Conservation (phyloP, 2,888 invertebrate species). For the Pyrgus malvae region DNA sequence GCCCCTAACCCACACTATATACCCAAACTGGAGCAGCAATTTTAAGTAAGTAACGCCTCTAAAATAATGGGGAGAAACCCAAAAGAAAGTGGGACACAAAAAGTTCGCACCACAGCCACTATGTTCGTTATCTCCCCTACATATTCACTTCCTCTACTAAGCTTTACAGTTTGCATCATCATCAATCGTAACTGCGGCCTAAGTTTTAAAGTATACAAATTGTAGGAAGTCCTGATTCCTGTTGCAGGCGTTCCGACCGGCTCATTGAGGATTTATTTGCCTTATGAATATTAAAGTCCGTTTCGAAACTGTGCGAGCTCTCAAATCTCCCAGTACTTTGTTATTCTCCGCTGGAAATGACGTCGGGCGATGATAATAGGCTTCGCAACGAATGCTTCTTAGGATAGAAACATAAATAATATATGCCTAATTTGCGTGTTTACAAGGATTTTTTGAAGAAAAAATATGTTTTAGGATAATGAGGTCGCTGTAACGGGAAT, state of each 20-base stretch:
- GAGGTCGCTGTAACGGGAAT: too few relatives aligned
- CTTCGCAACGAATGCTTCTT: slow-evolving; percentile 47
- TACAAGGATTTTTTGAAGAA: not conserved
- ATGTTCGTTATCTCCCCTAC: too few relatives aligned
- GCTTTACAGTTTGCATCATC: too few relatives aligned
- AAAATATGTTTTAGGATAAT: too few relatives aligned
- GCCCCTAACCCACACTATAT: too few relatives aligned
- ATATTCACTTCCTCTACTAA: too few relatives aligned
- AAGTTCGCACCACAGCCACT: too few relatives aligned
- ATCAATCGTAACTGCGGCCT: not conserved
- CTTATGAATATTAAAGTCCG: slow-evolving; percentile 62
- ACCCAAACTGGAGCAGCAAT: too few relatives aligned
- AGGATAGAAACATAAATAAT: slow-evolving; percentile 27
- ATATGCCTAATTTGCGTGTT: slow-evolving; percentile 7
- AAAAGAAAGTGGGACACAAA: too few relatives aligned
- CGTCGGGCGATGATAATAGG: slow-evolving; percentile 49
- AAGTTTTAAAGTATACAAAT: slow-evolving; percentile 7
- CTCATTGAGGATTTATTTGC: slow-evolving; percentile 49
- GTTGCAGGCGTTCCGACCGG: slow-evolving; percentile 23
- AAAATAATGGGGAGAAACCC: too few relatives aligned
- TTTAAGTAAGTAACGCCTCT: too few relatives aligned
- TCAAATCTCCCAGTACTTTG: slow-evolving; percentile 56
- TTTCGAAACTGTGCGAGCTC: slow-evolving; percentile 54
- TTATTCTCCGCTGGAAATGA: slow-evolving; percentile 49
- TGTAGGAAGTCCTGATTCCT: slow-evolving; percentile 2